These are phyloP conservation scores for Drosophila affinis DNA, from an alignment of 2,888 invertebrate genomes.

Conservation along the genomic window DNA sequence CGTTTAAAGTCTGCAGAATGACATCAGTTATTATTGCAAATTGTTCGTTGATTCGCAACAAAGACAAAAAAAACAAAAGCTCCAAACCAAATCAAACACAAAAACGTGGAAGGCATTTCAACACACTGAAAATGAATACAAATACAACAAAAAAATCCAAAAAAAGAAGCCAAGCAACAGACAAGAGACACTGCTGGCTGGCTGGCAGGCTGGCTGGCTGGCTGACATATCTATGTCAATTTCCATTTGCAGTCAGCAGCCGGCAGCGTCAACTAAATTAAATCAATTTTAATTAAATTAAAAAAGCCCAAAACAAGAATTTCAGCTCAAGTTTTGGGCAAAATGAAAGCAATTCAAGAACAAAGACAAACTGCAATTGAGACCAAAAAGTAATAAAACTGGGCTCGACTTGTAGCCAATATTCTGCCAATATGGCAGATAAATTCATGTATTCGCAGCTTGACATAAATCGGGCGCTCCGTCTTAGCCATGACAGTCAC, in stretches of 20 bases:
- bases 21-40: slow-evolving; percentile 67
- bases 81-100: slow-evolving; percentile 30
- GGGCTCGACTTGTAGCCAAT: slow-evolving; percentile 7
- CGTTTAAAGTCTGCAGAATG: slow-evolving; percentile 41
- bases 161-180: slow-evolving; percentile 55
- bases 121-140: slow-evolving; percentile 27
- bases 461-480: slow-evolving; percentile 66
- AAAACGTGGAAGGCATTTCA: slow-evolving; percentile 61
- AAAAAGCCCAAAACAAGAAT: slow-evolving; percentile 37
- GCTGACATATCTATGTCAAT: slow-evolving; percentile 59
- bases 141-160: slow-evolving; percentile 15
- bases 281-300: slow-evolving; percentile 70
- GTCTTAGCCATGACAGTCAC: slow-evolving; percentile 53
- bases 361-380: no score
- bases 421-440: slow-evolving; percentile 30
- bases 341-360: slow-evolving; percentile 24
- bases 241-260: slow-evolving; percentile 56
- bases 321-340: slow-evolving; percentile 5
- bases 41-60: slow-evolving; percentile 22
- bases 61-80: slow-evolving; percentile 36
- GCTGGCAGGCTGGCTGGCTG: no score
- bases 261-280: slow-evolving; percentile 45
- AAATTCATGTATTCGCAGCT: slow-evolving; percentile 12
- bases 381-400: no score
- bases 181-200: slow-evolving; percentile 2